Evolutionary conservation across 2,888 invertebrate genomes (phyloP).

Genomic region (Augiades crinisus): DNA sequence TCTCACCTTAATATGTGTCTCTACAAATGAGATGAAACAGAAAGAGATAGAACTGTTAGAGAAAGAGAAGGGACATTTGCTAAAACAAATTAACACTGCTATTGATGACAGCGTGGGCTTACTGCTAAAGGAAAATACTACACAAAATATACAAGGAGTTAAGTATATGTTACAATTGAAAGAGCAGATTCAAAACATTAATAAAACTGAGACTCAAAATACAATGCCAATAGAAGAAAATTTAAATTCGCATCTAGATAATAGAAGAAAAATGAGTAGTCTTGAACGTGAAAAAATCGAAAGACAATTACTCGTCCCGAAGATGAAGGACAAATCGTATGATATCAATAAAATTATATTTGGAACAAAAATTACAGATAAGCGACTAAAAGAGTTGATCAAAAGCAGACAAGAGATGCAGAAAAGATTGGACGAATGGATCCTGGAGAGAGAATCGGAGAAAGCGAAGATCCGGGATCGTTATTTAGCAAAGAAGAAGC

Average conservation of each 20-base stretch:
- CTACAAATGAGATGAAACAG: constrained; percentile 25
- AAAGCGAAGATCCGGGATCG: constrained; percentile 36
- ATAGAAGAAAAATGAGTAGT: constrained; percentile 20
- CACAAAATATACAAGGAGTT: constrained; percentile 42
- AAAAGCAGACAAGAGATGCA: constrained; percentile 34
- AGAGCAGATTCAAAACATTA: constrained; percentile 40
- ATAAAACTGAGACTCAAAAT: constrained; percentile 30
- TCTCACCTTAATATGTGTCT: no score
- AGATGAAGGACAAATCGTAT: background rate
- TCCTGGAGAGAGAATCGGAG: constrained; percentile 38
- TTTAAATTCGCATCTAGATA: constrained; percentile 18
- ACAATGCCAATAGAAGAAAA: background rate
- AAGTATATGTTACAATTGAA: constrained; percentile 44
- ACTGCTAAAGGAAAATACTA: constrained; percentile 39
- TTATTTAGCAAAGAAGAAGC: constrained; percentile 24
- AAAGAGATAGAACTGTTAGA: constrained; percentile 41
- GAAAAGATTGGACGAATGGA: constrained; percentile 44
- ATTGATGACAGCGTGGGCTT: constrained; percentile 46
- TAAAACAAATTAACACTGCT: constrained; percentile 43
- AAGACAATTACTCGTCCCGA: background rate
- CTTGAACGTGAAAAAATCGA: background rate
- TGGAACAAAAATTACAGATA: constrained; percentile 25
- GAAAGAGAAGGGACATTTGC: constrained; percentile 42
- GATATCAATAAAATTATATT: background rate
- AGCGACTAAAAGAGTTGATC: constrained; percentile 29